Conservation (phyloP, 2,888 invertebrate species). For the Chrysolina americana region DNA sequence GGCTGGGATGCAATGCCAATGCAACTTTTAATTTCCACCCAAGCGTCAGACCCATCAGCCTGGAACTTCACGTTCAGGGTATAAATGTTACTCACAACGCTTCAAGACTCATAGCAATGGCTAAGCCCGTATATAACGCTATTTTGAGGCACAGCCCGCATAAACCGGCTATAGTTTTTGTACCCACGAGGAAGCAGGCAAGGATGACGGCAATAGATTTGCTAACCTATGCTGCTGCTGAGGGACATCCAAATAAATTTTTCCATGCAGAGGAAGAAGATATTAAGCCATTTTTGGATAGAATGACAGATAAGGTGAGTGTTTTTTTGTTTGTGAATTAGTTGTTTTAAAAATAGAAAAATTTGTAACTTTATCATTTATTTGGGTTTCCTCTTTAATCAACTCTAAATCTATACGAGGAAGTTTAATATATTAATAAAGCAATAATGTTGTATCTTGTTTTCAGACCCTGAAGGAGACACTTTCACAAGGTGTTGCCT, state of each 20-base stretch:
- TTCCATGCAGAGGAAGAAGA: slow-evolving; percentile 90
- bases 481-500: slow-evolving; percentile 94
- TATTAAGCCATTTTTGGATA: slow-evolving; percentile 89
- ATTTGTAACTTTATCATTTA: not conserved
- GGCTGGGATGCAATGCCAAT: slow-evolving; percentile 95
- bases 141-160: slow-evolving; percentile 87
- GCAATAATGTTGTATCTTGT: slow-evolving; percentile 8
- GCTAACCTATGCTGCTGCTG: slow-evolving; percentile 93
- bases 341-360: not conserved
- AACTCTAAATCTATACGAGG: not conserved
- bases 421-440: too few relatives aligned
- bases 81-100: slow-evolving; percentile 98
- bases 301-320: slow-evolving; percentile 87
- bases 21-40: slow-evolving; percentile 99
- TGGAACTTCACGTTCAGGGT: slow-evolving; percentile 97
- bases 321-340: not conserved
- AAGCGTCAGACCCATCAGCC: slow-evolving; percentile 93
- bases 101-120: slow-evolving; percentile 96
- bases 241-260: slow-evolving; percentile 88
- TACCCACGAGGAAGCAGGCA: slow-evolving; percentile 92
- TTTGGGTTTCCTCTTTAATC: not conserved
- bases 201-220: slow-evolving; percentile 96
- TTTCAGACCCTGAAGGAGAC: slow-evolving; percentile 89
- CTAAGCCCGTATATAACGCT: slow-evolving; percentile 96
- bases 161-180: slow-evolving; percentile 91